phyloP scores from a whole-genome alignment of 2,888 invertebrate genomes.

The Phortica magna region DNA sequence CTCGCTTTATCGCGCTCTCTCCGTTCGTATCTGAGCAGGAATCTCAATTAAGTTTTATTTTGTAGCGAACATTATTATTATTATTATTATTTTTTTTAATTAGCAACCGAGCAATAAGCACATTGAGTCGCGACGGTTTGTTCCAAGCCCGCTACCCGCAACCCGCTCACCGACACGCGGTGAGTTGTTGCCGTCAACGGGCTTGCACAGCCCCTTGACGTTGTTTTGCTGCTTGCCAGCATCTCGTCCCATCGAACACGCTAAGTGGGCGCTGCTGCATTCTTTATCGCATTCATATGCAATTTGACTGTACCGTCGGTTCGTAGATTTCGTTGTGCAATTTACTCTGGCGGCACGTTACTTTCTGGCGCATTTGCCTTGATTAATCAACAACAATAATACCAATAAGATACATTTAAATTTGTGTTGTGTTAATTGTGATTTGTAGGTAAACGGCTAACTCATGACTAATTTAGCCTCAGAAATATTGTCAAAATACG shows the following conservation, averaged over 20 bases:
- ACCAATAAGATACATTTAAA: not conserved
- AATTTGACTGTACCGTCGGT: not conserved
- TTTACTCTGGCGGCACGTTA: not conserved
- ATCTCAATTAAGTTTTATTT: constrained; percentile 74
- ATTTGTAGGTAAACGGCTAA: not conserved
- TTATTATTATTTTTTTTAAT: constrained; percentile 57
- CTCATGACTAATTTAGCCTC: not conserved
- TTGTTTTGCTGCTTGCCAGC: not conserved
- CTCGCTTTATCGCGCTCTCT: not conserved
- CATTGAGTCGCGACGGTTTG: not conserved
- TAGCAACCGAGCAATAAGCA: constrained; percentile 51
- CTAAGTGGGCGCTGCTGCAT: constrained; percentile 24
- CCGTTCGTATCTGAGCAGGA: constrained; percentile 66
- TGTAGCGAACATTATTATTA: constrained; percentile 62
- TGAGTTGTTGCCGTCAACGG: not conserved
- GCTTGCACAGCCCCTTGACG: not conserved
- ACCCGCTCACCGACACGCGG: too few species aligned
- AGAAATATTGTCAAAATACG: not conserved
- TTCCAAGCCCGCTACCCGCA: not conserved
- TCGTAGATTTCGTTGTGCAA: not conserved
- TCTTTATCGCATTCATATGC: constrained; percentile 1
- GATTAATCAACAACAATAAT: not conserved
- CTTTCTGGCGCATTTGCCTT: not conserved
- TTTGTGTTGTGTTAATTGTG: not conserved
- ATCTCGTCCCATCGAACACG: not conserved